Base-by-base conservation (phyloP, 2,888 invertebrate genomes). In the Netelia melanura region DNA sequence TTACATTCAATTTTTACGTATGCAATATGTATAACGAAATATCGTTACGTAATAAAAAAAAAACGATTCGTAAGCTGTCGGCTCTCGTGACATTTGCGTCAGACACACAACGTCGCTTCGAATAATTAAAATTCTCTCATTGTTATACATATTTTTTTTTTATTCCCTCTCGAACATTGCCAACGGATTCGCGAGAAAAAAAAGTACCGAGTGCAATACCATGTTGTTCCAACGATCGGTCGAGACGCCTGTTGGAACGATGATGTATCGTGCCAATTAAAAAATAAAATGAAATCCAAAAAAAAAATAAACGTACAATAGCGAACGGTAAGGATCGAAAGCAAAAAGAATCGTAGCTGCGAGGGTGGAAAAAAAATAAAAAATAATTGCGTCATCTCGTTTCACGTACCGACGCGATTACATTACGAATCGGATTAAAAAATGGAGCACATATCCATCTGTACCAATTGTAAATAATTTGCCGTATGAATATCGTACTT, bases 21-120 rank as follows among this genome's bases (percentile, higher is more conserved):
- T 56, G 21, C 6, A 23, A 17, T 17, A 48, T 52, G 58, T 43
- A 58, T 65, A 76, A 84, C 76, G 71, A 84, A 65, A 67, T 44
- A 71, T 43, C 70, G 38, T 83, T 84, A 65, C 71, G 64, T 52
- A 80, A 84, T 43, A n/a, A 56, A 64, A 83, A 82, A 80, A 65
- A 71, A 38, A 38, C 64, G 48, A 14, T 52, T 71, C 80, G 75
- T 84, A 65, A 84, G 38, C 11, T n/a, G 71, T 80, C 30, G 30
- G 30, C 3, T 71, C 67, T 54, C 83, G 75, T 76, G 64, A 80
- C 75, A 79, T 64, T 75, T 21, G 21, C 65, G 38, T 43, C 64
- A 70, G 44, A 71, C 56, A 76, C 71, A 5, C 0, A 75, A 79
- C 62, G 44, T 25, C 56, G 72, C 74, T 74, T 48, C 44, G 30